Conservation (phyloP, 2,113 vertebrate genomes). For the Pseudonaja textilis region DNA sequence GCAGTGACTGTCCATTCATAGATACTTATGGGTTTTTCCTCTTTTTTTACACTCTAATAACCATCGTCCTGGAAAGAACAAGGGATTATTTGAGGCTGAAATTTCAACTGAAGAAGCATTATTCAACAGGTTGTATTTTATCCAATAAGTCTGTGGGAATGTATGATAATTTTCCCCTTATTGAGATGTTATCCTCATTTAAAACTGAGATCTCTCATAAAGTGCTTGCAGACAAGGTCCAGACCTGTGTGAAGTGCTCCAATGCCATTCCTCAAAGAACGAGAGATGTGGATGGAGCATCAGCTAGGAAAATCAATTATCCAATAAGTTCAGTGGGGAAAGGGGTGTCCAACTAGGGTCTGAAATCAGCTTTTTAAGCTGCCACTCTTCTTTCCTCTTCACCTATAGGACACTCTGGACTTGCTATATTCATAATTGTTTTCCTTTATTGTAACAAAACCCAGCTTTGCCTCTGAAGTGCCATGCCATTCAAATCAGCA, state of each 20-base stretch:
- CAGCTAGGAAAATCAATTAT: background rate
- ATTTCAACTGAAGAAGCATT: background rate
- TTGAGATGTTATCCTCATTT: background rate
- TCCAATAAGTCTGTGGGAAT: background rate
- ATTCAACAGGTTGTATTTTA: background rate
- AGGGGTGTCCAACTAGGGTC: background rate
- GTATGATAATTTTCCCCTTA: no score
- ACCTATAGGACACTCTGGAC: background rate
- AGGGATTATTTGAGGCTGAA: background rate
- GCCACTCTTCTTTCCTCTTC: background rate
- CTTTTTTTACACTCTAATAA: background rate
- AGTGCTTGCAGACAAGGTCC: background rate
- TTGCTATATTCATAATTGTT: background rate
- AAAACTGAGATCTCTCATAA: background rate
- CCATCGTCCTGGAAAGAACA: background rate
- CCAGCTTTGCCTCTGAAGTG: constrained; percentile 4
- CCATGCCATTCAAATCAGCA: constrained; percentile 12
- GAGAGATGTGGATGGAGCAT: background rate
- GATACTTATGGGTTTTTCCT: background rate
- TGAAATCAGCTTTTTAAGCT: background rate
- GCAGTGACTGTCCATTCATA: background rate
- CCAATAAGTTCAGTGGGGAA: background rate
- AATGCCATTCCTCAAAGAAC: background rate
- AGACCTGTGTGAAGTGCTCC: background rate
- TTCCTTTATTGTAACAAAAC: background rate